Conservation (phyloP, 2,888 invertebrate genomes). For the Lasiommata megera region DNA sequence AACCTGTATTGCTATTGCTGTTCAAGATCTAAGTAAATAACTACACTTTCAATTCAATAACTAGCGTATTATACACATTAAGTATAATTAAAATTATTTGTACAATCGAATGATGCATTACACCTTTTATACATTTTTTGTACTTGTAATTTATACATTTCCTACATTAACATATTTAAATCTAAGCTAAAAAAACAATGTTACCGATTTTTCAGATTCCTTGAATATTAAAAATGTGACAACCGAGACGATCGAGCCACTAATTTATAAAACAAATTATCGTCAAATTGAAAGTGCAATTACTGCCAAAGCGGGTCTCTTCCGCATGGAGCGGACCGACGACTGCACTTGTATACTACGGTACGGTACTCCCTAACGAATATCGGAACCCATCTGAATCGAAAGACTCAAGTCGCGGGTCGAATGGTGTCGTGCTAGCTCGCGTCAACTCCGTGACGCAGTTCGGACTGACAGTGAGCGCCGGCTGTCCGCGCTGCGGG, state of each 20-base stretch:
- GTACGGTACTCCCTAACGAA: no score
- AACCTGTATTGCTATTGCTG: slow-evolving; percentile 13
- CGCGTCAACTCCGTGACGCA: neutral
- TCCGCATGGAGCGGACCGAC: neutral
- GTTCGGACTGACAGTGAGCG: no score
- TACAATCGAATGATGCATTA: slow-evolving; percentile 32
- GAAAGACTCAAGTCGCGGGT: neutral
- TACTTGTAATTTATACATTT: slow-evolving; percentile 22
- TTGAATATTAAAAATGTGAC: neutral
- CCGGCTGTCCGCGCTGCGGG: no score
- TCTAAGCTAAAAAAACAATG: slow-evolving; percentile 11
- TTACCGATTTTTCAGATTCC: slow-evolving; percentile 7
- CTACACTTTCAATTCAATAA: slow-evolving; percentile 60
- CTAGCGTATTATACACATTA: slow-evolving; percentile 8
- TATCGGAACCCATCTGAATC: no score
- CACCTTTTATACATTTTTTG: slow-evolving; percentile 19
- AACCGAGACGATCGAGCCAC: neutral
- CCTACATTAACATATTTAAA: slow-evolving; percentile 12
- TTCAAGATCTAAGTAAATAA: slow-evolving; percentile 43
- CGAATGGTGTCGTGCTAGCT: neutral
- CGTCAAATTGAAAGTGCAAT: slow-evolving; percentile 61
- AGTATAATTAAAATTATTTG: slow-evolving; percentile 19
- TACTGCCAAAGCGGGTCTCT: slow-evolving; percentile 19
- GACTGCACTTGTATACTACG: no score
- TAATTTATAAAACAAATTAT: slow-evolving; percentile 1